Conservation (phyloP, 2,113 vertebrate genomes). For the Leptodactylus fuscus region DNA sequence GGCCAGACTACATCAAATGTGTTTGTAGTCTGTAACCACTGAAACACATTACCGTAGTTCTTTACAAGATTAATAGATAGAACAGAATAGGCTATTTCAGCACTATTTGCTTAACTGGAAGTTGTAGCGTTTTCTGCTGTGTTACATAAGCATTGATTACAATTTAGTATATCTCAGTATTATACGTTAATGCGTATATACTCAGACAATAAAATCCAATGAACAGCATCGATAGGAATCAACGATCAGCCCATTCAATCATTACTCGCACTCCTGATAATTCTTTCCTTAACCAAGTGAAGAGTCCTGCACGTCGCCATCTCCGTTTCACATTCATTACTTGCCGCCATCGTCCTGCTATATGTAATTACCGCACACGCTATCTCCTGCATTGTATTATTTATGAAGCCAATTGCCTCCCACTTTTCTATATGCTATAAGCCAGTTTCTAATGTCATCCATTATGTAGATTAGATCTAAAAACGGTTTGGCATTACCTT, state of each 20-base stretch:
- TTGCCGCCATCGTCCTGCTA: constrained; percentile 20
- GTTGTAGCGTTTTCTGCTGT: neutral
- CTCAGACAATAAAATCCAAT: neutral
- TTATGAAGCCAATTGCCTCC: constrained; percentile 21
- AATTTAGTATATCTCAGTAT: neutral
- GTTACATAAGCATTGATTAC: neutral
- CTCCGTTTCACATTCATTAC: constrained; percentile 20
- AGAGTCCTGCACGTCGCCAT: neutral
- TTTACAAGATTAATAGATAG: neutral
- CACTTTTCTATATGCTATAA: constrained; percentile 27
- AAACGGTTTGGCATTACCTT: constrained; percentile 16
- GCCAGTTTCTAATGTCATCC: constrained; percentile 16
- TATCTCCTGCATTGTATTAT: constrained; percentile 31
- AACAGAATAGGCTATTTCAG: neutral
- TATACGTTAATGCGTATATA: neutral
- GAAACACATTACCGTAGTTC: neutral
- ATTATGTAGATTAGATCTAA: constrained; percentile 41
- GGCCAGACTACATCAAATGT: neutral
- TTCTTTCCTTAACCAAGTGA: neutral
- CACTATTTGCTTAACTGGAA: neutral
- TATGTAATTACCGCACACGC: constrained; percentile 12
- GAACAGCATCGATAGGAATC: neutral
- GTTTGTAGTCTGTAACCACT: neutral
- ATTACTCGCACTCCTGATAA: no score
- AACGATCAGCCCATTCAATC: neutral